A percentile compares a stretch with the other conserved stretches of the same genome.
Conservation (phyloP, 2,797 vertebrate genomes). For the Melopsittacus undulatus region DNA sequence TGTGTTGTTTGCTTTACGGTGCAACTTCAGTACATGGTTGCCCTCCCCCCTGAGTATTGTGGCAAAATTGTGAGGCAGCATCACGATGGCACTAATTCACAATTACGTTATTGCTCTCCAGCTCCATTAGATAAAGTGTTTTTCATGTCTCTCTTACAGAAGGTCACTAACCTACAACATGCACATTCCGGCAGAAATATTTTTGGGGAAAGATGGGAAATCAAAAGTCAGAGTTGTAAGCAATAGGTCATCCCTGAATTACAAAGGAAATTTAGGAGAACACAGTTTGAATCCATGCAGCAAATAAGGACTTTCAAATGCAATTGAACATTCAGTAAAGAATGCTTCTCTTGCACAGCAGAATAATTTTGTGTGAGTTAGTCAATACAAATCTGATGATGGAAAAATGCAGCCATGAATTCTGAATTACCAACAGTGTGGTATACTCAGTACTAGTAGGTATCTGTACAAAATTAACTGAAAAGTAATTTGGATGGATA, state of each 20-base stretch:
- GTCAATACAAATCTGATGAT: background rate
- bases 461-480: background rate
- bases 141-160: background rate
- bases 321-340: background rate
- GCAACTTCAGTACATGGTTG: background rate
- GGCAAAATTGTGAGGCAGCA: background rate
- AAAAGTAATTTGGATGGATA: slow-evolving; percentile 21
- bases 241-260: background rate
- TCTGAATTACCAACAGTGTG: background rate
- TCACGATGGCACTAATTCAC: background rate
- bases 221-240: background rate
- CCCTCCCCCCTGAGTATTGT: background rate
- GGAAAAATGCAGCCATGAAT: background rate
- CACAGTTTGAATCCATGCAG: background rate
- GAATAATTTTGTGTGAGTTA: background rate
- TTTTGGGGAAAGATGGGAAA: background rate
- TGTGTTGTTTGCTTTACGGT: background rate
- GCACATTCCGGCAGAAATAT: background rate
- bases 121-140: background rate
- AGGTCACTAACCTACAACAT: background rate
- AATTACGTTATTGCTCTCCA: background rate
- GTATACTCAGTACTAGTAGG: background rate
- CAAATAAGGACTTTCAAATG: background rate
- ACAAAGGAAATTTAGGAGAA: background rate
- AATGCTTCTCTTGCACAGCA: background rate